Conservation (phyloP, 2,113 vertebrate genomes). For the Herpetotheres cachinnans region DNA sequence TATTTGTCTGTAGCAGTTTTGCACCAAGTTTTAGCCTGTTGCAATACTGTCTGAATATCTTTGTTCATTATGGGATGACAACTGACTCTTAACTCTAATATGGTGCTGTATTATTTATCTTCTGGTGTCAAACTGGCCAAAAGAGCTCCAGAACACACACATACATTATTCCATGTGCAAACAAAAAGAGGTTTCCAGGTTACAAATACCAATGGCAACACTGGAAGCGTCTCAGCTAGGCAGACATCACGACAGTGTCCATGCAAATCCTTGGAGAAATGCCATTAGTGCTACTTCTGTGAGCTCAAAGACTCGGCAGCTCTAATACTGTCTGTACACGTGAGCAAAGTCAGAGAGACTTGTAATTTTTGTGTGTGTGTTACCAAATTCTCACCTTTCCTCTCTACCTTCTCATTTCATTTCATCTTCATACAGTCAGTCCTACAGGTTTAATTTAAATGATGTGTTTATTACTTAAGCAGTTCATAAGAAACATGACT, state of each 20-base stretch:
- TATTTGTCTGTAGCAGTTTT: neutral
- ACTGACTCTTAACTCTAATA: neutral
- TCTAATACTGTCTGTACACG: accelerated
- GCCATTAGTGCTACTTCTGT: neutral
- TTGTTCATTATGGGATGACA: neutral
- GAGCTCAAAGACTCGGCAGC: neutral
- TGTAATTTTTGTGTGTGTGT: neutral
- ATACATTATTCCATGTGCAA: neutral
- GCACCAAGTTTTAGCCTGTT: neutral
- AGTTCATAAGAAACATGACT: neutral
- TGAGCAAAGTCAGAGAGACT: neutral
- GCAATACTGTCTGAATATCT: neutral
- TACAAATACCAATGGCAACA: neutral
- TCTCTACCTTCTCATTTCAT: neutral
- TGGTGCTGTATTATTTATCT: neutral
- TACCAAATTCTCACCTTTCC: neutral
- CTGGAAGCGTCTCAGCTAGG: neutral
- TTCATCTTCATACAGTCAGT: neutral
- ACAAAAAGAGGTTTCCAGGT: neutral
- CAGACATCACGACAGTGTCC: neutral
- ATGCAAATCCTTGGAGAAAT: neutral
- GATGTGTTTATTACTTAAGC: neutral
- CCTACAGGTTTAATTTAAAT: neutral
- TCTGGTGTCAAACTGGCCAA: neutral
- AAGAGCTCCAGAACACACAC: neutral